Conservation (phyloP, 2,113 vertebrate species). For the Sialia sialis region DNA sequence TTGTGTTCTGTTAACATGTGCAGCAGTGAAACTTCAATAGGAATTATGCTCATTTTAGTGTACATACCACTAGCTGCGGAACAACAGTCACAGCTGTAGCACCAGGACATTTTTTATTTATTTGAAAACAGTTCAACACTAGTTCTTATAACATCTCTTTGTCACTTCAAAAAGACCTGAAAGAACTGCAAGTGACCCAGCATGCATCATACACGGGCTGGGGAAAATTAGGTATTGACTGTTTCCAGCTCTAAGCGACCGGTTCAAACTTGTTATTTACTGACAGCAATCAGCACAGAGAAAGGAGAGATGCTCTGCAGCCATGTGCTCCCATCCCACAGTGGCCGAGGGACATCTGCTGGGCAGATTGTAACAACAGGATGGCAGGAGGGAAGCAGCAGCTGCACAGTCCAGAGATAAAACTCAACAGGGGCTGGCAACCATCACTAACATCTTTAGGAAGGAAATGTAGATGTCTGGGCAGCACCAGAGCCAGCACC, state of each 20-base stretch:
- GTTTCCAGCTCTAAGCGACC: not conserved
- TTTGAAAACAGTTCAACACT: not conserved
- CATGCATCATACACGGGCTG: not conserved
- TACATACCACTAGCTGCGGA: not conserved
- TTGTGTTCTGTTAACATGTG: slow-evolving; percentile 3
- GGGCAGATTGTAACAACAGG: not conserved
- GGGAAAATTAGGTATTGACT: slow-evolving; percentile 47
- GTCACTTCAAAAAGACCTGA: not conserved
- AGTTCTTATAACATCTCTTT: not conserved
- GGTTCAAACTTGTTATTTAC: slow-evolving; percentile 29
- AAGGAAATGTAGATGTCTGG: not conserved
- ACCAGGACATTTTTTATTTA: not conserved
- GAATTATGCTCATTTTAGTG: not conserved
- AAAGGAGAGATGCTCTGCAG: not conserved
- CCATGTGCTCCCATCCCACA: not conserved
- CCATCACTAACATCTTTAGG: not conserved
- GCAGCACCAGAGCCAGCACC: not conserved
- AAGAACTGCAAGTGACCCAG: slow-evolving; percentile 17
- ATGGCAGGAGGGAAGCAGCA: not conserved
- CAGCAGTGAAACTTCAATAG: not conserved
- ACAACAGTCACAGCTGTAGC: not conserved
- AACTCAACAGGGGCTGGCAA: not conserved
- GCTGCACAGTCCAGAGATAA: not conserved
- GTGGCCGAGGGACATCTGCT: slow-evolving; percentile 1
- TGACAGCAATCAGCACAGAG: not conserved